Evolutionary conservation across 92 coral and sea anemone species (phyloP).

Genomic region (Palythoa caribaeorum): DNA sequence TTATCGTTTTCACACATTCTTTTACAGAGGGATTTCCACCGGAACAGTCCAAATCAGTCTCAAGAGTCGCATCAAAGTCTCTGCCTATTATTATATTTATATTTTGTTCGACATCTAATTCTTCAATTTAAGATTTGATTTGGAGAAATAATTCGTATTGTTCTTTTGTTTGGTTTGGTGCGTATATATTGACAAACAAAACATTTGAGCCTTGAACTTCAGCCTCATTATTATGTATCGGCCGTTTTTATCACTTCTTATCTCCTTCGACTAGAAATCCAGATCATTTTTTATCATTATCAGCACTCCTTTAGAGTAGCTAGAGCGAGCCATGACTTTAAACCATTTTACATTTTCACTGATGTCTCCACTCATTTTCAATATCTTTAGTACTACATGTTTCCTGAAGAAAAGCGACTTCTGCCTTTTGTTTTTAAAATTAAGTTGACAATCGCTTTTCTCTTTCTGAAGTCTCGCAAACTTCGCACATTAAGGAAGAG

Average conservation of each 20-base stretch:
- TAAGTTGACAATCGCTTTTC: background rate
- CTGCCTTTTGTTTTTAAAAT: background rate
- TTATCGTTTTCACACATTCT: no score
- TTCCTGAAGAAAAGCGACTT: background rate
- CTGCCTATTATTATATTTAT: background rate
- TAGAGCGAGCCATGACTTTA: background rate
- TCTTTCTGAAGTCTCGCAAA: background rate
- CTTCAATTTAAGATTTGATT: background rate
- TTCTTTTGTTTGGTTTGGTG: background rate
- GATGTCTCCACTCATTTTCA: background rate
- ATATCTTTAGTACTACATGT: background rate
- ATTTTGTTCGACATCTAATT: background rate
- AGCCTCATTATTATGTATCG: background rate
- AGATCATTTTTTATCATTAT: background rate
- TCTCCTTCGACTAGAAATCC: background rate
- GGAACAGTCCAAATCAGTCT: background rate
- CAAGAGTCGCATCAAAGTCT: background rate
- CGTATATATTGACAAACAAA: background rate
- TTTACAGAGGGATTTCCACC: no score
- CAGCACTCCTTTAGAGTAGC: background rate
- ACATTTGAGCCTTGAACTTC: background rate
- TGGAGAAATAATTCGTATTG: background rate
- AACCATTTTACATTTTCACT: background rate
- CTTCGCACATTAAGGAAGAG: background rate
- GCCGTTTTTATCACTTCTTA: background rate